These are phyloP conservation scores for Geotrypetes seraphini DNA, from an alignment of 2,797 vertebrate species.

Conservation along the genomic window DNA sequence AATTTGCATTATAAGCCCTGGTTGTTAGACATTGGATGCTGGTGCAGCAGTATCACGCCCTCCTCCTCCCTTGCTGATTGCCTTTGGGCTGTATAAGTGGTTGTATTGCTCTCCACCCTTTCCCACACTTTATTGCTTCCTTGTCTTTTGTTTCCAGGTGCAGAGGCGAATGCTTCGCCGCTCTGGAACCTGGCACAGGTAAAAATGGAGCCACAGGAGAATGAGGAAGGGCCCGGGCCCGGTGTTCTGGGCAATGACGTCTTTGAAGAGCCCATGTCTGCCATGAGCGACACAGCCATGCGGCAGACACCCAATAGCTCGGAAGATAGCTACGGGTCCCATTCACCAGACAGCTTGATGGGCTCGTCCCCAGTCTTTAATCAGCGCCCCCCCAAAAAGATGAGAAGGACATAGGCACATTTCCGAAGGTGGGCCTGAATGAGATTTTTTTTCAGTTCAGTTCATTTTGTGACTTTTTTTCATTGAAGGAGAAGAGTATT, in stretches of 20 bases:
- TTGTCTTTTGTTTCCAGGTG: slow-evolving; percentile 51
- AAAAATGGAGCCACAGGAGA: slow-evolving; percentile 92
- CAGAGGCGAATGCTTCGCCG: slow-evolving; percentile 76
- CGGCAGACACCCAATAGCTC: slow-evolving; percentile 79
- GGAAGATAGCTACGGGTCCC: slow-evolving; percentile 84
- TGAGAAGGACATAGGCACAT: slow-evolving; percentile 79
- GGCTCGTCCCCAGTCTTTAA: slow-evolving; percentile 88
- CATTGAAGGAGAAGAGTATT: too few relatives aligned
- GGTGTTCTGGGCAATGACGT: slow-evolving; percentile 79
- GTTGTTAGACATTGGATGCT: too few relatives aligned
- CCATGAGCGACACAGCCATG: slow-evolving; percentile 87
- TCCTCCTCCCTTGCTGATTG: too few relatives aligned
- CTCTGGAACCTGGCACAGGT: slow-evolving; percentile 87
- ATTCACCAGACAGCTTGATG: slow-evolving; percentile 89
- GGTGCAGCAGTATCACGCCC: too few relatives aligned
- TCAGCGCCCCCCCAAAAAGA: slow-evolving; percentile 83
- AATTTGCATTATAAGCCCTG: too few relatives aligned
- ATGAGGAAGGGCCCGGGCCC: slow-evolving; percentile 71
- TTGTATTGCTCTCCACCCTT: too few relatives aligned
- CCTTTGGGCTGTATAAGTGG: too few relatives aligned
- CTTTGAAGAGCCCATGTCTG: slow-evolving; percentile 96
- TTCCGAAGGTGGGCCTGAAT: too few relatives aligned
- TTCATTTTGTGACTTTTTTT: too few relatives aligned
- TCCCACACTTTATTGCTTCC: too few relatives aligned
- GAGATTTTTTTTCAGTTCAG: too few relatives aligned